Conservation (phyloP, 2,113 vertebrate genomes). For the Pogonocichla stellata region DNA sequence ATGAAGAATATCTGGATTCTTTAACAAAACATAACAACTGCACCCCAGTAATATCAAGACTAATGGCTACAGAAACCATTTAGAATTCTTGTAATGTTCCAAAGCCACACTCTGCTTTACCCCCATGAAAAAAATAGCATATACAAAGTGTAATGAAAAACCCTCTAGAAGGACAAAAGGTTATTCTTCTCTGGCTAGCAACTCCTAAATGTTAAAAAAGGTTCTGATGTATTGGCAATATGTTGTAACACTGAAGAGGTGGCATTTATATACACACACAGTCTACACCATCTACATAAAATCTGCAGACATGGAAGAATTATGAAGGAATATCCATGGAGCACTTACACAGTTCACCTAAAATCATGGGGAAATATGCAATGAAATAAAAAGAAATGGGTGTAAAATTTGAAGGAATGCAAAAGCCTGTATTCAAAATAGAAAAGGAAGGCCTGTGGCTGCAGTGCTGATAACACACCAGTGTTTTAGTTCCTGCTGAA, state of each 20-base stretch:
- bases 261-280: background rate
- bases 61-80: background rate
- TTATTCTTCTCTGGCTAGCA: background rate
- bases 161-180: background rate
- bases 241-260: background rate
- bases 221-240: background rate
- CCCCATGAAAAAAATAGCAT: background rate
- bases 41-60: background rate
- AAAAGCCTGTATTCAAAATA: background rate
- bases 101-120: background rate
- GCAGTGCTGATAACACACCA: background rate
- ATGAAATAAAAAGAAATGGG: background rate
- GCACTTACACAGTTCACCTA: background rate
- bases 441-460: background rate
- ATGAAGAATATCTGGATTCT: background rate
- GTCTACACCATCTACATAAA: background rate
- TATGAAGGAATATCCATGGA: background rate
- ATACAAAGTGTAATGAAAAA: background rate
- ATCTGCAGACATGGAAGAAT: background rate
- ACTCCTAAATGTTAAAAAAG: background rate
- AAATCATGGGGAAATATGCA: background rate
- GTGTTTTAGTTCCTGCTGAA: rapidly evolving
- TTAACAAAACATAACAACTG: background rate
- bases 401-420: background rate
- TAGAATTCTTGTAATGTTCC: background rate